These are phyloP conservation scores for Bombus breviceps DNA, from an alignment of 1,140 invertebrate species.

Conservation along the genomic window DNA sequence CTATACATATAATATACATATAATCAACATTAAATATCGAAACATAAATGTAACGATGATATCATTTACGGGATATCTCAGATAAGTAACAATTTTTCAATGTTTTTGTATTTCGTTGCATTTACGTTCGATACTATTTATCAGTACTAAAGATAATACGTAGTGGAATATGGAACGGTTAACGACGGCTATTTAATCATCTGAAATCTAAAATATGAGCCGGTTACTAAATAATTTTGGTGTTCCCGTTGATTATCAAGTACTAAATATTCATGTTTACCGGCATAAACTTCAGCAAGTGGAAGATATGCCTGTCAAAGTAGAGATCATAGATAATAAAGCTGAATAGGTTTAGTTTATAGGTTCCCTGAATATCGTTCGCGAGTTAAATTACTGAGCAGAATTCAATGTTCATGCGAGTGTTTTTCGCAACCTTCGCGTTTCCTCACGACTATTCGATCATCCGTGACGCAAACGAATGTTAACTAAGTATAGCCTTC, in stretches of 20 bases:
- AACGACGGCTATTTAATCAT: neutral
- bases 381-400: neutral
- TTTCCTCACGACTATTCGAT: neutral
- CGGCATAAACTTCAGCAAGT: neutral
- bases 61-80: neutral
- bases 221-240: neutral
- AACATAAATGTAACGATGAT: neutral
- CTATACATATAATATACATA: no score
- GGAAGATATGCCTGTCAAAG: neutral
- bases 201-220: neutral
- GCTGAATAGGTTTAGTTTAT: neutral
- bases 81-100: neutral
- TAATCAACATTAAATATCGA: neutral
- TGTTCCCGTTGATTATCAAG: neutral
- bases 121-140: neutral
- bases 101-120: neutral
- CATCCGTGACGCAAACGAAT: slow-evolving; percentile 9
- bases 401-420: neutral
- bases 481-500: slow-evolving; percentile 14
- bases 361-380: neutral
- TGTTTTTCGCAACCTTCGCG: neutral
- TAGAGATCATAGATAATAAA: neutral
- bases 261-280: neutral
- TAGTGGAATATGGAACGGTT: neutral
- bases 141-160: no score